Conservation (phyloP, 2,113 vertebrate species). For the Prunella himalayana region DNA sequence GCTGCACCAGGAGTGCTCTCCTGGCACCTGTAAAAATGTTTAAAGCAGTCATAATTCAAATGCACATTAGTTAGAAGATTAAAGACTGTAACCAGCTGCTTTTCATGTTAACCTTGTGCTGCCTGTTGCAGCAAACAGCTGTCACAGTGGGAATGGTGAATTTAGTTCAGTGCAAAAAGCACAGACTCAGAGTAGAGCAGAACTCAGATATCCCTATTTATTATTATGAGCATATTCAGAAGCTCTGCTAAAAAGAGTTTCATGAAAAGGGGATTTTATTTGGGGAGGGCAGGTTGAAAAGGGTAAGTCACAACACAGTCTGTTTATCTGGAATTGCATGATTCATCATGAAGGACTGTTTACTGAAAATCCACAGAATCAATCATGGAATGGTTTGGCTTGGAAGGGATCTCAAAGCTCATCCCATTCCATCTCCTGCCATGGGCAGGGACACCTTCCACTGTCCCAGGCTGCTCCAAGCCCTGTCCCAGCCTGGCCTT, state of each 20-base stretch:
- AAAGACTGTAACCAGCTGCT: not conserved
- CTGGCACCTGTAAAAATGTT: not conserved
- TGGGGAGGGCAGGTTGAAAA: not conserved
- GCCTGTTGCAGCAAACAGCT: not conserved
- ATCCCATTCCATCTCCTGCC: accelerated
- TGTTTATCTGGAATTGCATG: not conserved
- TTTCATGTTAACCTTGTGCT: not conserved
- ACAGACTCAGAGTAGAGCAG: not conserved
- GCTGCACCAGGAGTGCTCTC: not conserved
- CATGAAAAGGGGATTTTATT: not conserved
- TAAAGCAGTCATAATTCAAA: not conserved
- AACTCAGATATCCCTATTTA: not conserved
- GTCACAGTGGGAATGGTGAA: not conserved
- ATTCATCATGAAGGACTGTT: not conserved
- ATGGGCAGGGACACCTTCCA: not conserved
- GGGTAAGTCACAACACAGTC: not conserved
- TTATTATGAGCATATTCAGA: not conserved
- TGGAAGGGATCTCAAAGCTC: not conserved
- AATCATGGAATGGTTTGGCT: not conserved
- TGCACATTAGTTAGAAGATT: not conserved
- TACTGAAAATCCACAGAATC: not conserved
- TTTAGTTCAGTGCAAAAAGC: not conserved
- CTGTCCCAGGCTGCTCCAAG: not conserved
- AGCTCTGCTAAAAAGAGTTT: not conserved
- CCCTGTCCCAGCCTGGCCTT: accelerated